Base-by-base conservation (phyloP, 2,113 vertebrate species). In the Beaufortia kweichowensis region DNA sequence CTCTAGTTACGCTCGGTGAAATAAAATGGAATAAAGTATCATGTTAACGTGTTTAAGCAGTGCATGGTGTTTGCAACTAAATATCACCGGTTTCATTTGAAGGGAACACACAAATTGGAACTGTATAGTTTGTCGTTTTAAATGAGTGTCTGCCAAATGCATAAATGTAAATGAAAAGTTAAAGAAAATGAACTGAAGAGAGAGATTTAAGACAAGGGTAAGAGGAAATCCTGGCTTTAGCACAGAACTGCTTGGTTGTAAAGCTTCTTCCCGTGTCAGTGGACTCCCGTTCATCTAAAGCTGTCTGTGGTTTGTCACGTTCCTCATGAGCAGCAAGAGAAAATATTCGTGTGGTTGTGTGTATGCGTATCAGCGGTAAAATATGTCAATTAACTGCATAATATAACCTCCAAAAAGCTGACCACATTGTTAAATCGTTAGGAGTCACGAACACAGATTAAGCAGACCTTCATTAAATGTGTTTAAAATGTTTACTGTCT, bases 241-340 rank as follows among this genome's bases (percentile, higher is more conserved):
- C n/a, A n/a, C n/a, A n/a, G n/a, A n/a, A 10, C 35, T n/a, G 29
- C 15, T 72, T 76, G 66, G 43, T 62, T 46, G 63, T 57, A 26
- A 19, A n/a, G 3, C 57, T 56, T 35, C 55, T 77, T 78, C 78
- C 59, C 66, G 77, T 76, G 41, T 79, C 68, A 55, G 31, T 3
- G 24, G 53, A 41, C 33, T 19, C 50, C 61, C 10, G 56, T 41
- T 77, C 33, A 24, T 61, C 28, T 70, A 50, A 28, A 19, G 31
- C 50, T 62, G 39, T 55, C 39, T 78, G 64, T 55, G 57, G 53
- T 84, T 84, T 75, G 70, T 80, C 75, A 80, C 35, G 8, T 76
- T 75, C 59, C 50, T 26, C 33, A 19, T 33, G 69, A 79, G 7
- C 21, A 29, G 10, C 33, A 46, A 28, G 21, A 41, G 43, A 61